These are phyloP conservation scores for Ariopsis seemanni DNA, from an alignment of 2,113 vertebrate species.

Conservation along the genomic window DNA sequence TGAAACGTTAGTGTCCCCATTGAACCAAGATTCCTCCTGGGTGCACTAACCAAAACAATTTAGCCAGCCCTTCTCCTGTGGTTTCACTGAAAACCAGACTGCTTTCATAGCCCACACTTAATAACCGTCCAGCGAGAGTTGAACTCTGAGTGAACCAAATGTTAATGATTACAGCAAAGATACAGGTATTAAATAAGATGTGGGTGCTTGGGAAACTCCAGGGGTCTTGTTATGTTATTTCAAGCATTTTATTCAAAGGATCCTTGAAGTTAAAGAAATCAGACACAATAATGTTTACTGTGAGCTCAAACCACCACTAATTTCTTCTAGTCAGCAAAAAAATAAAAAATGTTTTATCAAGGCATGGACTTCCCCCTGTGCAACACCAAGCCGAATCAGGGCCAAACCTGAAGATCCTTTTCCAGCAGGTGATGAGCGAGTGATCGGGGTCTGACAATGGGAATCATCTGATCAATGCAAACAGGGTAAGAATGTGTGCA, in stretches of 20 bases:
- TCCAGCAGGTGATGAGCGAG: constrained; percentile 49
- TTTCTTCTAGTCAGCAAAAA: constrained; percentile 7
- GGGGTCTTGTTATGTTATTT: constrained; percentile 71
- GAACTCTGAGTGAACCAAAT: constrained; percentile 71
- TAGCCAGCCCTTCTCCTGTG: constrained; percentile 62
- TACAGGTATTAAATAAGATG: constrained; percentile 68
- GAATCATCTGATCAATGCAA: constrained; percentile 59
- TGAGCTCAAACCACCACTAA: constrained; percentile 32
- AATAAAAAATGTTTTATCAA: neutral
- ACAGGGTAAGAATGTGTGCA: constrained; percentile 61
- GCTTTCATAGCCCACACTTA: constrained; percentile 55
- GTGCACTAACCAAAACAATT: constrained; percentile 69
- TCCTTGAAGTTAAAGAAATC: constrained; percentile 59
- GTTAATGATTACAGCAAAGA: constrained; percentile 72
- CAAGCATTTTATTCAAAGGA: constrained; percentile 64
- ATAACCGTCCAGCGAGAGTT: constrained; percentile 53
- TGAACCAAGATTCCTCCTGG: constrained; percentile 58
- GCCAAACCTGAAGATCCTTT: constrained; percentile 33
- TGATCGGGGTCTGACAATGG: constrained; percentile 49
- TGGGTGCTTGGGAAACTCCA: constrained; percentile 72
- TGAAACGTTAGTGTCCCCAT: constrained; percentile 62
- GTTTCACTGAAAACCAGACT: constrained; percentile 63
- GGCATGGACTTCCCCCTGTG: constrained; percentile 3
- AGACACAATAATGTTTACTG: constrained; percentile 46
- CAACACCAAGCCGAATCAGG: neutral